A percentile compares a stretch with the other conserved stretches of the same genome.
These are phyloP conservation scores for Sweltsa coloradensis DNA, from an alignment of 1,140 invertebrate genomes.

Conservation along the genomic window DNA sequence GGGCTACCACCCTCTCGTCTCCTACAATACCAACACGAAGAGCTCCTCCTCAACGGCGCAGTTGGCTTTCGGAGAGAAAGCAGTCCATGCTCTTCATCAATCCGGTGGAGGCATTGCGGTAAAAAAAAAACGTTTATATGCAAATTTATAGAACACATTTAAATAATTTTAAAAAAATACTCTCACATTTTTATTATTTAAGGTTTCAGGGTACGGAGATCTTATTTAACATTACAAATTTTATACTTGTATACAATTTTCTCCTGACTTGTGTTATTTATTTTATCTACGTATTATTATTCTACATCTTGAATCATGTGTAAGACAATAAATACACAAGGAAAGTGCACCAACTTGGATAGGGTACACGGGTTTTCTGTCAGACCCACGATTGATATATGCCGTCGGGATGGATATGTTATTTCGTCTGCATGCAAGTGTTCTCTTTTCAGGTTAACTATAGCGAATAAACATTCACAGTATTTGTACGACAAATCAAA, in stretches of 20 bases:
- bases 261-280: not conserved
- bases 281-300: no score
- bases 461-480: no score
- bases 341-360: no score
- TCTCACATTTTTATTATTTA: not conserved
- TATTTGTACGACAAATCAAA: no score
- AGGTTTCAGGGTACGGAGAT: not conserved
- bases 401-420: no score
- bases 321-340: no score
- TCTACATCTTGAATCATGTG: no score
- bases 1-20: constrained; percentile 47
- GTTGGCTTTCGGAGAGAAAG: constrained; percentile 41
- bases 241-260: not conserved
- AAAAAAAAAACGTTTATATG: not conserved
- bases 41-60: constrained; percentile 26
- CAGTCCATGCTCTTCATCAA: constrained; percentile 32
- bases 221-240: not conserved
- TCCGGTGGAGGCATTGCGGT: not conserved
- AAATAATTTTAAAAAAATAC: not conserved
- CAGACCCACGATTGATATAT: no score
- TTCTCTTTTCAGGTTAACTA: no score
- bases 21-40: constrained; percentile 33
- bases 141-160: not conserved
- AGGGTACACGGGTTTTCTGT: no score
- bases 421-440: no score